Base-by-base conservation (phyloP, 2,797 vertebrate genomes). In the Coreius guichenoti region DNA sequence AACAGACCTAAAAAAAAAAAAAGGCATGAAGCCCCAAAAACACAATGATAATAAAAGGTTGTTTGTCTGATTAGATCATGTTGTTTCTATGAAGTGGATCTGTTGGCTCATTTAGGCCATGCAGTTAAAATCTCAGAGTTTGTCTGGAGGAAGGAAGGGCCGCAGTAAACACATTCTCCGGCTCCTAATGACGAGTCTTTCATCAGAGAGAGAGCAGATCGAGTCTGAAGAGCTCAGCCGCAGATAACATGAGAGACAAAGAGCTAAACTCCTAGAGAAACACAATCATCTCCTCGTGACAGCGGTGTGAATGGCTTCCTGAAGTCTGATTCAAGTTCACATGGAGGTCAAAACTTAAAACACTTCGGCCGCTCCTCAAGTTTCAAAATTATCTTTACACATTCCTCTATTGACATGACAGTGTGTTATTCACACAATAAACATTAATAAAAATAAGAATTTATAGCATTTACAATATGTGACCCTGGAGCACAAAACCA, bases 141-240 rank as follows among this genome's bases (percentile, higher is more conserved):
- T 19, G 61, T 80, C 31, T 45, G 17, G 49, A 84, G 82, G 82
- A 69, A 84, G 82, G 61, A 63, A 63, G 61, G 61, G 61, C 47
- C 16, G 47, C 58, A 77, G 73, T 17, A 5, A 31, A 83, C 11
- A 73, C 72, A 4, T 36, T 83, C 70, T 36, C 39, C 56, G 8
- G 43, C 65, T 23, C 65, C 67, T 43, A 70, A 76, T 76, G 43
- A 68, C 29, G 31, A 72, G 58, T 76, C 45, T 76, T 76, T 83
- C 72, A 65, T 68, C 70, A 75, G 81, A 14, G 29, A n/a, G 69
- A 47, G 74, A 65, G 43, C 12, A 21, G 69, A 23, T 56, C 43
- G 19, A 58, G 80, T 81, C 70, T 70, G 33, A 81, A 70, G 73
- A 8, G 80, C 16, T 58, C 80, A 29, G 5, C 39, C 36, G 6